These are phyloP conservation scores for Xiphorhynchus elegans DNA, from an alignment of 2,113 vertebrate genomes.

Conservation along the genomic window DNA sequence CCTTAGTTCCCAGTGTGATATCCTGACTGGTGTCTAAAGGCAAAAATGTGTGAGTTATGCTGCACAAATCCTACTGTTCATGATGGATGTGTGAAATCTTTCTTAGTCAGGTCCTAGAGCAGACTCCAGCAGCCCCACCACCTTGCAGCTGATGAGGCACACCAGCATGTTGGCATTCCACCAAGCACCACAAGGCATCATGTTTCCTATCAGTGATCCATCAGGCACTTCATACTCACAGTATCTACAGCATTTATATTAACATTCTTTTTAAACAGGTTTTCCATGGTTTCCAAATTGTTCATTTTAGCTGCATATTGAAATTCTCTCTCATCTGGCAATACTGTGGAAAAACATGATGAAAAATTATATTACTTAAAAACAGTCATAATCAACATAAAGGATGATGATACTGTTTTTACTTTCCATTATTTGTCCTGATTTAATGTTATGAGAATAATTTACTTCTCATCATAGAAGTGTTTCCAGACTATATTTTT, in stretches of 20 bases:
- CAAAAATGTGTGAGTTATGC: neutral
- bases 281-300: conserved; percentile 83
- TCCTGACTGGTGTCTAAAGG: neutral
- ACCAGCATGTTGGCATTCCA: neutral
- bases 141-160: neutral
- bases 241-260: conserved; percentile 84
- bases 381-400: neutral
- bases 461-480: neutral
- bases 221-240: conserved; percentile 69
- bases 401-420: neutral
- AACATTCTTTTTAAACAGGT: conserved; percentile 73
- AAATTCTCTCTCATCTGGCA: conserved; percentile 83
- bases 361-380: neutral
- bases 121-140: neutral
- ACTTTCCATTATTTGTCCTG: neutral
- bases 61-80: neutral
- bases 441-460: neutral
- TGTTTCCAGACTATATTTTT: neutral
- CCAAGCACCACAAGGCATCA: rapidly evolving
- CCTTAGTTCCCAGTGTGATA: neutral
- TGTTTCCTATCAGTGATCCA: neutral
- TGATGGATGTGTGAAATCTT: rapidly evolving
- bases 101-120: neutral
- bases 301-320: conserved; percentile 87
- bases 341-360: conserved; percentile 73